A percentile compares a stretch with the other conserved stretches of the same genome.
Conservation (phyloP, 2,113 vertebrate genomes). For the Serinus canaria region DNA sequence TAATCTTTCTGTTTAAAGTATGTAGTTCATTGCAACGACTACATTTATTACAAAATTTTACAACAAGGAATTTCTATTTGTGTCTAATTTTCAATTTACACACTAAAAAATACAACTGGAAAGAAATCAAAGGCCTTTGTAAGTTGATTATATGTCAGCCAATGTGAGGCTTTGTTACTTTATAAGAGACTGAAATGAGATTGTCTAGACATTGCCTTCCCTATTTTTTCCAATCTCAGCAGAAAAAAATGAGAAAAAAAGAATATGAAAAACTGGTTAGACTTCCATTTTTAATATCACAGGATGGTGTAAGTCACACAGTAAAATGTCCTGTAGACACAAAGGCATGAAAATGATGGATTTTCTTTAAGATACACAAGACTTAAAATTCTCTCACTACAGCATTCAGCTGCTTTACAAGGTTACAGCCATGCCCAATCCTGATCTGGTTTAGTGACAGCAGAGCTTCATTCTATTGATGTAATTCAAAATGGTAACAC, state of each 20-base stretch:
- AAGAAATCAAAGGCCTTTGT: background rate
- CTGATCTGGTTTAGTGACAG: background rate
- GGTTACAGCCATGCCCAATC: background rate
- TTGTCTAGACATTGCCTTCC: constrained; percentile 1
- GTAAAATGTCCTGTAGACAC: background rate
- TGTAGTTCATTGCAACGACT: background rate
- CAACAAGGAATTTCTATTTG: background rate
- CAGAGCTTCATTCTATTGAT: background rate
- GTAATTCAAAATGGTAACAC: background rate
- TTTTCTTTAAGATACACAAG: background rate
- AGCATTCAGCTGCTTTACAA: background rate
- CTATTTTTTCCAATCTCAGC: background rate
- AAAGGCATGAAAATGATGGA: background rate
- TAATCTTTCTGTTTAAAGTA: background rate
- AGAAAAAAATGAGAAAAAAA: background rate
- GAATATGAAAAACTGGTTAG: background rate
- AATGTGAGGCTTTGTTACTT: background rate
- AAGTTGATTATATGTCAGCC: background rate
- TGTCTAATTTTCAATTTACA: background rate
- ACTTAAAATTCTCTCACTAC: background rate
- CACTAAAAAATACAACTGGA: background rate
- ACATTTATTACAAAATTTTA: background rate
- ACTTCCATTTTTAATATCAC: background rate
- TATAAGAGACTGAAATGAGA: constrained; percentile 16
- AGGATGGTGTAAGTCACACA: background rate